Evolutionary conservation across 2,113 vertebrate species (phyloP).

Genomic region (Atlantisia rogersi): DNA sequence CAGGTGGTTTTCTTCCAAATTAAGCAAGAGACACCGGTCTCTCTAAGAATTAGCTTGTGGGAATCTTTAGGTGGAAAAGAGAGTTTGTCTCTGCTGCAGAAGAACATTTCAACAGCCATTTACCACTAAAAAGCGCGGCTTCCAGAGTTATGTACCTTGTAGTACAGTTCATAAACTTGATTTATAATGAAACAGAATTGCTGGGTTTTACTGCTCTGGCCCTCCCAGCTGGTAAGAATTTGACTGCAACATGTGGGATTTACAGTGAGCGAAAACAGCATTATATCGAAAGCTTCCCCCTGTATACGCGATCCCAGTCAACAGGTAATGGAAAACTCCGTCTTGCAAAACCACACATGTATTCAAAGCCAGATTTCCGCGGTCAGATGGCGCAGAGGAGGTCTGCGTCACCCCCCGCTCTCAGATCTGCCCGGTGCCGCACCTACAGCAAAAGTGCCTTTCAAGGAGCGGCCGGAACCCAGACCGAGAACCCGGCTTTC

Average conservation of each 20-base stretch:
- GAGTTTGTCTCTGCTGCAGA: background rate
- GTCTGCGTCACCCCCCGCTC: background rate
- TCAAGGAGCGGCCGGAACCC: background rate
- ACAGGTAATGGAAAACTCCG: background rate
- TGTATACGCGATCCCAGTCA: too few relatives aligned
- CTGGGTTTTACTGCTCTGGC: conserved; percentile 40
- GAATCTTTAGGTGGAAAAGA: background rate
- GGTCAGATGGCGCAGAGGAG: background rate
- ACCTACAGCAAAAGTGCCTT: rapidly evolving
- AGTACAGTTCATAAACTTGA: conserved; percentile 60
- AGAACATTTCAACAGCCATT: conserved; percentile 27
- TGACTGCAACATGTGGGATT: conserved; percentile 17
- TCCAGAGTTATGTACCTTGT: conserved; percentile 44
- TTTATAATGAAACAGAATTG: conserved; percentile 39
- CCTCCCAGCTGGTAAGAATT: conserved; percentile 55
- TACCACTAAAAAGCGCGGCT: background rate
- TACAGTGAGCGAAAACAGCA: background rate
- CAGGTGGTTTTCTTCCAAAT: background rate
- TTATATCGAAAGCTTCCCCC: background rate
- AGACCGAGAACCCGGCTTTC: rapidly evolving
- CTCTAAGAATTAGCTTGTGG: background rate
- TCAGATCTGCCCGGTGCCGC: background rate
- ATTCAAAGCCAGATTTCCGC: background rate
- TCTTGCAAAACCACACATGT: background rate
- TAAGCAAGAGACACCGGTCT: background rate